Conservation (phyloP, 2,113 vertebrate species). For the Tragulus kanchil region DNA sequence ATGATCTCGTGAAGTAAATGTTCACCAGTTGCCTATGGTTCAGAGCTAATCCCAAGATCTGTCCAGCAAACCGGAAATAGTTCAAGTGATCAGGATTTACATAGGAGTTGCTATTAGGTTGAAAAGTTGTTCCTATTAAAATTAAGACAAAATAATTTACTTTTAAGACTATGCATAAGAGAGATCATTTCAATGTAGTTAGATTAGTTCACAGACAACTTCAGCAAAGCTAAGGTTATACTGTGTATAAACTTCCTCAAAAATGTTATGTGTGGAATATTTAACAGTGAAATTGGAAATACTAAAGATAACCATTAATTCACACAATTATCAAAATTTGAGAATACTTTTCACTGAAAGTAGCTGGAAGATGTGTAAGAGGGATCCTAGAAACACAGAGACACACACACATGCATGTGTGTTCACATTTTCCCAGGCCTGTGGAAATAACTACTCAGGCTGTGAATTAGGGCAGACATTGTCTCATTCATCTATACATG, state of each 20-base stretch:
- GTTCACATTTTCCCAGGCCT: background rate
- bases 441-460: background rate
- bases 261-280: conserved; percentile 31
- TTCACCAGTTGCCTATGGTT: conserved; percentile 98
- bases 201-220: conserved; percentile 45
- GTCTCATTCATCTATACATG: background rate
- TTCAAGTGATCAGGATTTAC: conserved; percentile 99
- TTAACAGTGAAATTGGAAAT: background rate
- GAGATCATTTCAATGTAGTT: conserved; percentile 15
- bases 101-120: conserved; percentile 99
- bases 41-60: conserved; percentile 96
- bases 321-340: background rate
- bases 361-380: conserved; percentile 45
- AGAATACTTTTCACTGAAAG: conserved; percentile 45
- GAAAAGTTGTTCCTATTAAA: conserved; percentile 96
- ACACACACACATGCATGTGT: background rate
- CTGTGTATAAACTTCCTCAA: background rate
- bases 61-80: conserved; percentile 97
- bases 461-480: background rate
- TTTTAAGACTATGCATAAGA: conserved; percentile 49
- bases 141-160: conserved; percentile 70
- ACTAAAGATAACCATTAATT: conserved; percentile 54
- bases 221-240: background rate
- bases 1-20: conserved; percentile 99
- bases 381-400: background rate